Percentiles rank a stretch among this genome's conserved stretches.
Evolutionary conservation across 2,888 invertebrate genomes (phyloP).

Genomic region (Melanostoma scalare): DNA sequence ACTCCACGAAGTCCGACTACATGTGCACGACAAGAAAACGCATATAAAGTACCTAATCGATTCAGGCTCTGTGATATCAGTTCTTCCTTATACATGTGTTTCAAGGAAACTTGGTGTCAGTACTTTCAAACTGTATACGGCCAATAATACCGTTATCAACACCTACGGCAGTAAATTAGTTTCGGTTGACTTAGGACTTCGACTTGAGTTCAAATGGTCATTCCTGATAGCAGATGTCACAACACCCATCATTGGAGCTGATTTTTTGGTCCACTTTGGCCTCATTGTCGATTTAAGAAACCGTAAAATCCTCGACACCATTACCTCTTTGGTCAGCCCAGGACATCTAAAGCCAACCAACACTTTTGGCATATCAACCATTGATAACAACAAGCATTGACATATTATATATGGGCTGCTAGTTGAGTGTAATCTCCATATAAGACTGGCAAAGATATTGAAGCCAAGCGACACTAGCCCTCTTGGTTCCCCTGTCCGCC

Average conservation of each 20-base stretch:
- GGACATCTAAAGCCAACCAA: too few species aligned
- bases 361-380: too few species aligned
- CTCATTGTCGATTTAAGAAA: background rate
- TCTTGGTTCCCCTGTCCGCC: too few species aligned
- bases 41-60: conserved; percentile 14
- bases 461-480: too few species aligned
- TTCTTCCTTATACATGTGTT: too few species aligned
- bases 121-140: conserved; percentile 5
- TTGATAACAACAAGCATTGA: too few species aligned
- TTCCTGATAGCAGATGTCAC: background rate
- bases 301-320: background rate
- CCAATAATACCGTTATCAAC: background rate
- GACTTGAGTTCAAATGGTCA: background rate
- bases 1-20: conserved; percentile 2
- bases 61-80: background rate
- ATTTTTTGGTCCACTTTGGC: conserved; percentile 1
- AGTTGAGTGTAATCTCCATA: too few species aligned
- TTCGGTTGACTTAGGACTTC: conserved; percentile 64
- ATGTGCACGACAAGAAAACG: conserved; percentile 1
- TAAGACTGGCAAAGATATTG: too few species aligned
- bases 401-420: too few species aligned
- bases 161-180: conserved; percentile 55
- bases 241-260: background rate
- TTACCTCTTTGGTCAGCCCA: background rate
- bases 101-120: background rate